A percentile compares a stretch with the other conserved stretches of the same genome.
phyloP scores from a whole-genome alignment of 1,140 invertebrate genomes.

The Luehdorfia chinensis region DNA sequence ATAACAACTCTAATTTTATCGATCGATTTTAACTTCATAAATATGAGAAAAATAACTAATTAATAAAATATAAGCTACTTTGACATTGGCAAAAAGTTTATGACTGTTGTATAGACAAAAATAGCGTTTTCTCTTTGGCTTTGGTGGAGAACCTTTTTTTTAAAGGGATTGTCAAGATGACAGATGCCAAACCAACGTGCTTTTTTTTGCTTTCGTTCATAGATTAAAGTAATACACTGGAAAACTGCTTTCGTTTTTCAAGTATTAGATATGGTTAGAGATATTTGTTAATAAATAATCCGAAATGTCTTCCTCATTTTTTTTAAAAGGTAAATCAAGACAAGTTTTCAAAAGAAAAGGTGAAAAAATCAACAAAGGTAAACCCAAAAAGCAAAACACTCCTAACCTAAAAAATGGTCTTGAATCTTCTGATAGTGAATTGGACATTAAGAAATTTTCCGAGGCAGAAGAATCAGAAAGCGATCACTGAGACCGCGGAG shows the following conservation, averaged over 20 bases:
- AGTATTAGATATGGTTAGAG: neutral
- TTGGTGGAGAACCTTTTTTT: too few species aligned
- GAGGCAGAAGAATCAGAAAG: constrained; percentile 80
- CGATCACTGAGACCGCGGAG: constrained; percentile 89
- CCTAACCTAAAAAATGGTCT: constrained; percentile 78
- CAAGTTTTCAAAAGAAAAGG: constrained; percentile 77
- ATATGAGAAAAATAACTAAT: too few species aligned
- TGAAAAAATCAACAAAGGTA: constrained; percentile 53
- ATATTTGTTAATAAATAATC: neutral
- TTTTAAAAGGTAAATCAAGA: constrained; percentile 79
- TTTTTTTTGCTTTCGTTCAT: too few species aligned
- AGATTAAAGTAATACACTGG: too few species aligned
- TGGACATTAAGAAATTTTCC: constrained; percentile 72
- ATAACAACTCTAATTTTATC: too few species aligned
- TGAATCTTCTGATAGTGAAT: constrained; percentile 70
- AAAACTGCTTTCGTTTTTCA: neutral
- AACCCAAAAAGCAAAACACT: constrained; percentile 51
- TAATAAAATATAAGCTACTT: too few species aligned
- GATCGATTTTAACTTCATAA: too few species aligned
- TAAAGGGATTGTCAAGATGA: neutral
- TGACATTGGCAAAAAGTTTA: too few species aligned
- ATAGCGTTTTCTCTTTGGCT: too few species aligned
- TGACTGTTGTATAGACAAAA: too few species aligned
- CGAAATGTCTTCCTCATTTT: constrained; percentile 78
- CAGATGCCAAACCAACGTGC: constrained; percentile 15